Evolutionary conservation across 2,113 vertebrate species (phyloP).

Genomic region (Paradoxurus hermaphroditus): DNA sequence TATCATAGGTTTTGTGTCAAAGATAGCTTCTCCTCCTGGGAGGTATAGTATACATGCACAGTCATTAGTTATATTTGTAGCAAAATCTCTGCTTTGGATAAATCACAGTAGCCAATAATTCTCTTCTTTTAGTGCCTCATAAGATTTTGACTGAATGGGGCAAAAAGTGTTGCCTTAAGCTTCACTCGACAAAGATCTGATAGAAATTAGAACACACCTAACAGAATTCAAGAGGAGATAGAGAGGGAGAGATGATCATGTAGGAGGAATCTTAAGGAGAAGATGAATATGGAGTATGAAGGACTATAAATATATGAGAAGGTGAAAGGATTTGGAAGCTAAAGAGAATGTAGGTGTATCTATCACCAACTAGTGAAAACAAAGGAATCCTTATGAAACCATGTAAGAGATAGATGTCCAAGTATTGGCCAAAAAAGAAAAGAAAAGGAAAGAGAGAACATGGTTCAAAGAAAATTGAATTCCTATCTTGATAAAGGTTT

Average conservation of each 20-base stretch:
- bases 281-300: neutral
- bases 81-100: conserved; percentile 2
- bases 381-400: neutral
- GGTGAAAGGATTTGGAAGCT: neutral
- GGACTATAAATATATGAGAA: neutral
- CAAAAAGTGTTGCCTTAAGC: neutral
- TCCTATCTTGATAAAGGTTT: neutral
- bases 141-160: neutral
- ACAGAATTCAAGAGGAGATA: neutral
- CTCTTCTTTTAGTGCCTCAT: neutral
- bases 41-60: neutral
- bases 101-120: neutral
- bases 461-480: conserved; percentile 4
- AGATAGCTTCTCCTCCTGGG: neutral
- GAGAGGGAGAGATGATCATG: neutral
- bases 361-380: neutral
- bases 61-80: neutral
- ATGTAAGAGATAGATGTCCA: neutral
- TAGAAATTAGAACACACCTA: neutral
- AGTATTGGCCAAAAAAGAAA: neutral
- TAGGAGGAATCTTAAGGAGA: neutral
- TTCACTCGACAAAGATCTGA: neutral
- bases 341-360: neutral
- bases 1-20: neutral
- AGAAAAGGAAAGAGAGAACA: neutral